Evolutionary conservation across 1,140 invertebrate species (phyloP).

Genomic region (Bombus confusus): DNA sequence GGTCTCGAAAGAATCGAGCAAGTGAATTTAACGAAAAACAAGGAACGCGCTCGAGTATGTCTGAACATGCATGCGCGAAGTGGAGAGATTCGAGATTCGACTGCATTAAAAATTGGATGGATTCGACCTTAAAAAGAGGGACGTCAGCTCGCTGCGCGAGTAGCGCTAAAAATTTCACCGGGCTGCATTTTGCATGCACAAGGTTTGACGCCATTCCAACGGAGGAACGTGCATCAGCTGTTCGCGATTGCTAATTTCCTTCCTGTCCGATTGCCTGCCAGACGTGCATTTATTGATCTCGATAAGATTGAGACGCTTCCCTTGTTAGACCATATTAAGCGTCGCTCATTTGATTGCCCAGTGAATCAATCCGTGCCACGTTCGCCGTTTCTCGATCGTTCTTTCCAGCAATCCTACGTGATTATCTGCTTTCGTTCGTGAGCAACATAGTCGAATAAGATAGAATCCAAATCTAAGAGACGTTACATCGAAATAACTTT

Average conservation of each 20-base stretch:
- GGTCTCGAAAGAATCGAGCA: too few species aligned
- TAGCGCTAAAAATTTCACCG: slow-evolving; percentile 5
- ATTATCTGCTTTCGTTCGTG: neutral
- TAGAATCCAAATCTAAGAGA: too few species aligned
- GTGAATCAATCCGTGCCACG: neutral
- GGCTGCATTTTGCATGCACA: neutral
- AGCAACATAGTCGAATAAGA: neutral
- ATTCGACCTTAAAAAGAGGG: neutral
- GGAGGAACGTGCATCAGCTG: slow-evolving; percentile 36
- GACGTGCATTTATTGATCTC: slow-evolving; percentile 45
- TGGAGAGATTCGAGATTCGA: neutral
- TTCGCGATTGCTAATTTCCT: slow-evolving; percentile 62
- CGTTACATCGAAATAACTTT: too few species aligned
- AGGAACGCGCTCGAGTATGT: neutral
- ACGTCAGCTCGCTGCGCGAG: neutral
- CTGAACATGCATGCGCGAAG: neutral
- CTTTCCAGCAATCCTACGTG: too few species aligned
- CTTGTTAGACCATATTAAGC: neutral
- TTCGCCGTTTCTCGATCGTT: neutral
- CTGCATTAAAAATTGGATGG: neutral
- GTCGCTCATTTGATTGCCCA: neutral
- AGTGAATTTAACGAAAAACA: neutral
- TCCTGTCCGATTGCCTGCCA: slow-evolving; percentile 40
- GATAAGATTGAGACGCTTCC: neutral
- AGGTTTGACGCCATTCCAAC: slow-evolving; percentile 7